Conservation (phyloP, 2,113 vertebrate species). For the Muntiacus muntjak region DNA sequence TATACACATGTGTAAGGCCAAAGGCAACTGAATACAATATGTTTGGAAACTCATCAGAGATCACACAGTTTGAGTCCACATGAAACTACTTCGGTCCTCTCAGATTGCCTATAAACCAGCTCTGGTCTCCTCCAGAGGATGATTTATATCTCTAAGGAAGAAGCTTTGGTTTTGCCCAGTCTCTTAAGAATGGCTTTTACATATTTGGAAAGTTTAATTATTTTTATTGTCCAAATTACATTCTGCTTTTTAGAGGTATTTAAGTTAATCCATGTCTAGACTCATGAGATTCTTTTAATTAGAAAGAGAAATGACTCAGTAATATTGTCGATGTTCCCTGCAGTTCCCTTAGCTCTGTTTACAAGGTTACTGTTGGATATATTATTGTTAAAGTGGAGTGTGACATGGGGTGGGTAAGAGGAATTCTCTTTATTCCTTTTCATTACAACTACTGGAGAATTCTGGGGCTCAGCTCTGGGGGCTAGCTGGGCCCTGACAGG, state of each 20-base stretch:
- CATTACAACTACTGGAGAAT: constrained; percentile 22
- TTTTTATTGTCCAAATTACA: constrained; percentile 68
- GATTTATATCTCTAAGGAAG: constrained; percentile 4
- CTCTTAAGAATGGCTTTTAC: constrained; percentile 56
- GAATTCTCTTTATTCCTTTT: constrained; percentile 52
- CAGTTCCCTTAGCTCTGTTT: constrained; percentile 45
- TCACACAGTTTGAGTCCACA: background rate
- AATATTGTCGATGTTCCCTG: background rate
- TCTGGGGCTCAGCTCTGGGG: background rate
- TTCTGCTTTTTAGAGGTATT: constrained; percentile 60
- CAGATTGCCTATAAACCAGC: background rate
- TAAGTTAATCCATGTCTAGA: constrained; percentile 67
- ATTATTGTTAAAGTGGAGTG: constrained; percentile 20
- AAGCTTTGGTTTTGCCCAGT: background rate
- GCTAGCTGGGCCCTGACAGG: constrained; percentile 4
- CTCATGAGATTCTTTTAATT: constrained; percentile 70
- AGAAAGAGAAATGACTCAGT: constrained; percentile 44
- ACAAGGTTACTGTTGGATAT: constrained; percentile 41
- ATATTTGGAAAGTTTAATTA: constrained; percentile 68
- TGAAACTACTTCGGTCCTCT: background rate
- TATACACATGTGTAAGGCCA: background rate
- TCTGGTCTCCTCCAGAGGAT: background rate
- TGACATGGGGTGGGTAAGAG: background rate
- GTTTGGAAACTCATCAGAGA: background rate
- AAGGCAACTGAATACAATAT: background rate